Percentiles rank a stretch among this genome's conserved stretches.
Evolutionary conservation across 2,797 vertebrate species (phyloP).

Genomic region (Chrosomus eos): DNA sequence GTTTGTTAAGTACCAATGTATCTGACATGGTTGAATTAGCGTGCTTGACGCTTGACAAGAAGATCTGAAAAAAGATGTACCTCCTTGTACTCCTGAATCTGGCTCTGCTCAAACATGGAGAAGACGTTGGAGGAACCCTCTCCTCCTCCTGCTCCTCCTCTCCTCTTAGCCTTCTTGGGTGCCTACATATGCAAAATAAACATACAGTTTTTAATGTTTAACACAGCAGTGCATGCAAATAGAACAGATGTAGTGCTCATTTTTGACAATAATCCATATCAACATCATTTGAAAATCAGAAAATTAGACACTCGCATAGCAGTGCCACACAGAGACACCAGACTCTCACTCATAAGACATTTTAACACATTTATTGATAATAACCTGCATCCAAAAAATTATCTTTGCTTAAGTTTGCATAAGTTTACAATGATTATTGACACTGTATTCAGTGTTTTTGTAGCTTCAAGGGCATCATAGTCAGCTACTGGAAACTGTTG

Average conservation of each 20-base stretch:
- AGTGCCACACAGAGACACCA: neutral
- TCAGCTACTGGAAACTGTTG: neutral
- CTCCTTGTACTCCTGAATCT: constrained; percentile 86
- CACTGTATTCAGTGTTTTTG: neutral
- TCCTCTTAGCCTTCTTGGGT: constrained; percentile 94
- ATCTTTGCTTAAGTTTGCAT: neutral
- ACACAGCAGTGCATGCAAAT: neutral
- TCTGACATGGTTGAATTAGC: neutral
- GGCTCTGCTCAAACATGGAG: constrained; percentile 86
- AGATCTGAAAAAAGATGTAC: constrained; percentile 61
- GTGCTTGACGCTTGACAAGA: neutral
- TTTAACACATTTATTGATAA: neutral
- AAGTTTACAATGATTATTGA: neutral
- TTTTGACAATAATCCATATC: neutral
- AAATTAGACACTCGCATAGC: neutral
- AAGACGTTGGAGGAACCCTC: constrained; percentile 82
- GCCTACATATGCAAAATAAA: constrained; percentile 72
- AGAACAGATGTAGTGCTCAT: neutral
- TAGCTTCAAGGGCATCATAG: neutral
- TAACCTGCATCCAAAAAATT: neutral
- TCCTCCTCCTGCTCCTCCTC: constrained; percentile 80
- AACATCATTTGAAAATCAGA: neutral
- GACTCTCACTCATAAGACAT: neutral
- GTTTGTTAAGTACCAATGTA: neutral
- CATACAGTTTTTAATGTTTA: neutral